Percentiles rank a stretch among this genome's conserved stretches.
Evolutionary conservation across 2,113 vertebrate species (phyloP).

Genomic region (Ctenomys sociabilis): DNA sequence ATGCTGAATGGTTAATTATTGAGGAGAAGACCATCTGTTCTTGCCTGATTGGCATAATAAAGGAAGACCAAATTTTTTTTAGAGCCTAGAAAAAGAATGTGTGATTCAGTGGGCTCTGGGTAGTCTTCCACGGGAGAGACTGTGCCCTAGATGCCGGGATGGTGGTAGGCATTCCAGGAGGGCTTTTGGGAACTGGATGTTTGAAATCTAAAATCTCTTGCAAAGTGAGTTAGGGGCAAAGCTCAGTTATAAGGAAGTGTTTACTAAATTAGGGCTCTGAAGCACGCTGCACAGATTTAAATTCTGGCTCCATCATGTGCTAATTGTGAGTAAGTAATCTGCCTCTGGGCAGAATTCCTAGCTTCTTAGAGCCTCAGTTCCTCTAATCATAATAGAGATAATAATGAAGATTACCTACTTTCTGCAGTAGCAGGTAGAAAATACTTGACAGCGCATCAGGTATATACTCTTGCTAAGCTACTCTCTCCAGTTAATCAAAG

Average conservation of each 20-base stretch:
- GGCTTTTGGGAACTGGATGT: slow-evolving; percentile 5
- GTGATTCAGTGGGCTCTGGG: not conserved
- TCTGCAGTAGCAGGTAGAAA: not conserved
- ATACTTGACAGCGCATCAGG: not conserved
- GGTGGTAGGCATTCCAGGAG: not conserved
- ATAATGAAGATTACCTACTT: not conserved
- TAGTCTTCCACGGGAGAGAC: not conserved
- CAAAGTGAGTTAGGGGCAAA: not conserved
- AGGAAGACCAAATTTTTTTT: slow-evolving; percentile 53
- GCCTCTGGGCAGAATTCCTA: not conserved
- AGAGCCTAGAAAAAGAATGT: slow-evolving; percentile 31
- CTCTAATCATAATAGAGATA: not conserved
- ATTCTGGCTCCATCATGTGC: not conserved
- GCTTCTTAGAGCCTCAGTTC: not conserved
- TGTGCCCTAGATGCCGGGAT: not conserved
- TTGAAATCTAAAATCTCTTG: not conserved
- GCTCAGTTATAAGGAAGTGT: not conserved
- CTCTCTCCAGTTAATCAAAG: not conserved
- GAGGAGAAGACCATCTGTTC: slow-evolving; percentile 66
- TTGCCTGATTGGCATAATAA: slow-evolving; percentile 59
- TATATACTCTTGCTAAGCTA: not conserved
- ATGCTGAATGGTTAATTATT: slow-evolving; percentile 50
- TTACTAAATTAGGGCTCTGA: not conserved
- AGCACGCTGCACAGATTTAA: not conserved
- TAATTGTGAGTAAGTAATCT: not conserved